Base-by-base conservation (phyloP, 2,888 invertebrate genomes). In the Mesochorus sp. region DNA sequence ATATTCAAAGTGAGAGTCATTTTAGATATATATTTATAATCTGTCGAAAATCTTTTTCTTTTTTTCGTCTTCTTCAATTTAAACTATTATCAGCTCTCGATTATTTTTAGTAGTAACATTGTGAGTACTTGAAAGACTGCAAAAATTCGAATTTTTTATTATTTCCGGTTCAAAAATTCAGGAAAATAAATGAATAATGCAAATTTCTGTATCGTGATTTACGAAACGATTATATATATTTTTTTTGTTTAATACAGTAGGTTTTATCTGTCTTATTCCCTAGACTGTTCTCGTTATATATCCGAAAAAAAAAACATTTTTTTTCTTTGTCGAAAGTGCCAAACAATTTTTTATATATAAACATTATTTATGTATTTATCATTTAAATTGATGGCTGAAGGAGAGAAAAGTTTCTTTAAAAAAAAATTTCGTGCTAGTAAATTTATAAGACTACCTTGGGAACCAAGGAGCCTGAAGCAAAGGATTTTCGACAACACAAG, bases 41-140 rank as follows among this genome's bases (percentile, higher is more conserved):
- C 19, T n/a, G 0, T 14, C 51, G 28, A 6, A n/a, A 14, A 51
- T 17, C 28, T 17, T 19, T 12, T 5, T 10, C 10, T 8, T 53
- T 12, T 31, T 31, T 34, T 26, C n/a, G 8, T 12, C 51, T 26
- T 5, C 12, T 42, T 17, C 42, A 26, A 53, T 53, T 53, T 42
- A 39, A 24, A 53, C 39, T 53, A 53, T 67, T 42, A 39, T 53
- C 53, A 42, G 51, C 42, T 17, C 53, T 53, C 42, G 51, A 53
- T 67, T 42, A 39, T 53, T 42, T 47, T n/a, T n/a, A n/a, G n/a
- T n/a, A n/a, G n/a, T n/a, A n/a, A n/a, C n/a, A n/a, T n/a, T n/a
- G n/a, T n/a, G n/a, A n/a, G n/a, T n/a, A n/a, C n/a, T n/a, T n/a
- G n/a, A n/a, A n/a, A n/a, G n/a, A n/a, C n/a, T n/a, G n/a, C n/a